Evolutionary conservation across 1,140 invertebrate genomes (phyloP), one percentile per base, ranked within the genome.

Genomic region (Scaptomyza graminum): DNA sequence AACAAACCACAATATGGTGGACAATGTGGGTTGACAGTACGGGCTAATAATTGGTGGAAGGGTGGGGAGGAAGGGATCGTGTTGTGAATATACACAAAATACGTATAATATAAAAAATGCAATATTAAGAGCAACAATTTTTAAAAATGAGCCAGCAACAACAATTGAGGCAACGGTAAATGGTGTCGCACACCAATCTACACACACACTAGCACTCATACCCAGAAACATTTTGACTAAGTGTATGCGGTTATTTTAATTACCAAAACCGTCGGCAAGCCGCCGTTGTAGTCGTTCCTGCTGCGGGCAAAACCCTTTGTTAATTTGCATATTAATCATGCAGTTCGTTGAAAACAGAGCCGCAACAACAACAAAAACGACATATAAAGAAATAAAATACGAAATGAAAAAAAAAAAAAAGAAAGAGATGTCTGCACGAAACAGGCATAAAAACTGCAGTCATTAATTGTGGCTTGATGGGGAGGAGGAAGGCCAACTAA

Each of bases 321-420:
- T 88, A 88, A 88, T 88, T 88, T 88, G 84, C 83, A 88, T 88
- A 88, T 88, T 88, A 88, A 88, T 88, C 83, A 88, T 87, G 79
- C 83, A 82, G 82, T 72, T 57, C 68, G 66, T 37, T 65, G 49
- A 55, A 60, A 75, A 76, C 80, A 74, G 57, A 62, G 28, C 39
- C 57, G 39, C 28, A 22, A 55, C 56, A 62, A 47, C 8, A 44
- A 41, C 15, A 47, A 34, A 15, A 8, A 54, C 12, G 37, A 25
- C 15, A 28, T 13, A 56, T 46, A 44, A 43, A 41, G 25, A 28
- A 57, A 46, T 7, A 6, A 34, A 39, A 22, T 18, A 62, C 6
- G n/a, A 16, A 51, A 5, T 5, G 6, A 18, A 15, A 44, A 60
- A n/a, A 56, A 5, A 25, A n/a, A n/a, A n/a, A n/a, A n/a, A n/a